Evolutionary conservation across 1,140 invertebrate genomes (phyloP), one percentile per base, ranked within the genome.

Genomic region (Nephila pilipes): DNA sequence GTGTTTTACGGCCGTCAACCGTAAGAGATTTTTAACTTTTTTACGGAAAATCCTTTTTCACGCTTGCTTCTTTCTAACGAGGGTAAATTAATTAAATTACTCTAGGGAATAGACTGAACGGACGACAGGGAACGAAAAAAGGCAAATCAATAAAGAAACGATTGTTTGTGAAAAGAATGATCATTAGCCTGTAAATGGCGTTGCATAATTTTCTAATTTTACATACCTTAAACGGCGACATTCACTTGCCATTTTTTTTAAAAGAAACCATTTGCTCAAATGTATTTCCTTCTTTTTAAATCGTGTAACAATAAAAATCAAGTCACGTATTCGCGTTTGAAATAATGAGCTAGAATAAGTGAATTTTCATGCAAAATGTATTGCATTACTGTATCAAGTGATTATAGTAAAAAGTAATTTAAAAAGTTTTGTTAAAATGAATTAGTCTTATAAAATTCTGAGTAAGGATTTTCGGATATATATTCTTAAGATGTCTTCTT

Each of bases 31-130:
- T 83, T 54, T 57, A 22, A 22, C 46, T 5, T 29, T 83, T 54
- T 54, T 57, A 55, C 20, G 46, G 55, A 46, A 46, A 55, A 55
- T 83, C 38, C 55, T 85, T 58, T 87, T 58, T 38, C 57, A 60
- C 32, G 58, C 57, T 60, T 83, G n/a, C 18, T 81, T n/a, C 36
- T 81, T 46, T 25, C 22, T 54, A 38, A 87, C 57, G 85, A 58
- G 29, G 16, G 85, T 60, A 60, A 63, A 87, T 87, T 87, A 60
- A 87, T 87, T 87, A 36, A 87, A 87, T 87, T 87, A 87, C 6
- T n/a, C 46, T 58, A 12, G 83, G 14, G 83, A 58, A 85, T 38
- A 83, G 83, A 18, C 5, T 58, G 63, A 25, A 22, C 0, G n/a
- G 63, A 65, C 3, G 29, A 75, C 25, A 3, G 3, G 18, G 16